Evolutionary conservation across 1,140 invertebrate genomes (phyloP).

Genomic region (Orius laevigatus): DNA sequence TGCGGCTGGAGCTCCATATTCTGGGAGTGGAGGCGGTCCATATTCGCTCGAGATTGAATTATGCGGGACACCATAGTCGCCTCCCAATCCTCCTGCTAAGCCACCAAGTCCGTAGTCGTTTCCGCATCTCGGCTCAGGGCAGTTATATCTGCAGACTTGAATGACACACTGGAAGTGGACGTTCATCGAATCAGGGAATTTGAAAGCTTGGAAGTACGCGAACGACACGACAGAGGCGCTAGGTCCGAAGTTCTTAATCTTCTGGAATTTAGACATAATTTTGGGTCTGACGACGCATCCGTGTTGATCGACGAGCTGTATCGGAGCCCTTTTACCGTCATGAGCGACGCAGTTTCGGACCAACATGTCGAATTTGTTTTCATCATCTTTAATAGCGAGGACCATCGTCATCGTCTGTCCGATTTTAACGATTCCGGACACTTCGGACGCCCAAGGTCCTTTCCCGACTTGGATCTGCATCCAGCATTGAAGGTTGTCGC

Average conservation of each 20-base stretch:
- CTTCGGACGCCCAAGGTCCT: constrained; percentile 88
- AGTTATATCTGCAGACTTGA: constrained; percentile 83
- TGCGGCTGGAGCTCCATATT: constrained; percentile 21
- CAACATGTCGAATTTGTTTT: constrained; percentile 91
- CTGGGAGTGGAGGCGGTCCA: constrained; percentile 34
- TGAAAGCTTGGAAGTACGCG: constrained; percentile 88
- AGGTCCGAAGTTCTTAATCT: constrained; percentile 88
- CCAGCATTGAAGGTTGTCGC: constrained; percentile 90
- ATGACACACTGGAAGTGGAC: constrained; percentile 93
- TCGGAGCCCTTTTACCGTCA: constrained; percentile 85
- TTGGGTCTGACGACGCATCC: constrained; percentile 84
- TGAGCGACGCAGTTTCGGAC: constrained; percentile 88
- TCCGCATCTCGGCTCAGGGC: constrained; percentile 63
- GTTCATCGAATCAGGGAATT: constrained; percentile 92
- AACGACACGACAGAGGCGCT: constrained; percentile 82
- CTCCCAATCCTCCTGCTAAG: constrained; percentile 13
- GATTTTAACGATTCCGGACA: constrained; percentile 85
- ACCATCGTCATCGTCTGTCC: constrained; percentile 97
- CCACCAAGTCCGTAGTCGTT: constrained; percentile 17
- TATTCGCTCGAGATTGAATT: constrained; percentile 40
- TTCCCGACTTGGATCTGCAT: constrained; percentile 90
- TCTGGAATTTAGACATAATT: constrained; percentile 83
- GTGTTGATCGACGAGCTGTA: constrained; percentile 81
- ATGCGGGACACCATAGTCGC: constrained; percentile 15
- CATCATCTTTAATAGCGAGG: constrained; percentile 86